phyloP scores from a whole-genome alignment of 2,888 invertebrate species.

The Pandemis heparana region DNA sequence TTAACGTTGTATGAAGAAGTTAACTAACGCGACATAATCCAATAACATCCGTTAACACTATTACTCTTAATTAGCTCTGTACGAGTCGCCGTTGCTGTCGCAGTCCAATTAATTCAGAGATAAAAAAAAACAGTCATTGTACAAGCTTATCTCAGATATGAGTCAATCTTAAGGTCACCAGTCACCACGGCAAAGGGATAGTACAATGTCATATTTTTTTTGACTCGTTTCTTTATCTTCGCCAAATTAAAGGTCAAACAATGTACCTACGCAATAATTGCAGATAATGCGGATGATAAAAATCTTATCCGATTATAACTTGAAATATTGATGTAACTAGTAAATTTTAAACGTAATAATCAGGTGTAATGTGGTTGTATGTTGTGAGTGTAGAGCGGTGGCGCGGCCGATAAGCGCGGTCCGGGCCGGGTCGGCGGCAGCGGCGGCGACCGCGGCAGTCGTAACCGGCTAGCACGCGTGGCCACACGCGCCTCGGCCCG shows the following conservation, averaged over 20 bases:
- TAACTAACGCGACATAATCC: conserved; percentile 32
- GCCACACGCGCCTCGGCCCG: conserved; percentile 74
- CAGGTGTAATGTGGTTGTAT: conserved; percentile 25
- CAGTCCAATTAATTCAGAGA: conserved; percentile 36
- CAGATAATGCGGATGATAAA: conserved; percentile 12
- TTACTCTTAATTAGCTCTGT: conserved; percentile 29
- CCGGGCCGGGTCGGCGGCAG: conserved; percentile 57
- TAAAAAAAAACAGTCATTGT: conserved; percentile 19
- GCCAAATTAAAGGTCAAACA: conserved; percentile 17
- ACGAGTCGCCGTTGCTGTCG: conserved; percentile 18
- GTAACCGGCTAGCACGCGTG: conserved; percentile 78
- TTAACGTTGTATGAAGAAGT: conserved; percentile 12
- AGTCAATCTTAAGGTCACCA: conserved; percentile 37
- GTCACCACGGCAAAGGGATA: conserved; percentile 35
- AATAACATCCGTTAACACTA: conserved; percentile 25
- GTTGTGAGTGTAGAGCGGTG: conserved; percentile 49
- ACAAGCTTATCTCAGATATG: conserved; percentile 29
- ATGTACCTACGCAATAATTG: conserved; percentile 12
- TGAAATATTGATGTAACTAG: background rate
- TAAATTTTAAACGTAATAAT: conserved; percentile 12
- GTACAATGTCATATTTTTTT: conserved; percentile 31
- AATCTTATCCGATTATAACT: conserved; percentile 4
- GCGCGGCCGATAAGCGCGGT: conserved; percentile 77
- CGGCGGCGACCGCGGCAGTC: conserved; percentile 69
- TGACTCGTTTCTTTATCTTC: conserved; percentile 17